Evolutionary conservation across 1,140 invertebrate species (phyloP).

Genomic region (Brachionus rubens): DNA sequence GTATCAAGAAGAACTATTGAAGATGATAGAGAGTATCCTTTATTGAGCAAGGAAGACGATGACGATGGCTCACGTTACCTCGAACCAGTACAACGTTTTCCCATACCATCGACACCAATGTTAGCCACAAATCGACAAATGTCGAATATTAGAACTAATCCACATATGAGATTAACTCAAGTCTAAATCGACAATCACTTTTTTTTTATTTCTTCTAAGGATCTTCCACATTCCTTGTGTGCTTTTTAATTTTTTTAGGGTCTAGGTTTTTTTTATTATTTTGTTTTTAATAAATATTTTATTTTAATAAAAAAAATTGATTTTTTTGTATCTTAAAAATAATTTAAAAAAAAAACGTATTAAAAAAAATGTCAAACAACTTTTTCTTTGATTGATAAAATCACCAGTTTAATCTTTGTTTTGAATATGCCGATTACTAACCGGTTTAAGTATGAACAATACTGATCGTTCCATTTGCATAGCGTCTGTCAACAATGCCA

Average conservation of each 20-base stretch:
- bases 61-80: not conserved
- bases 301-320: not conserved
- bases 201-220: not conserved
- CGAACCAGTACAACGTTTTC: constrained; percentile 28
- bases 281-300: not conserved
- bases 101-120: constrained; percentile 28
- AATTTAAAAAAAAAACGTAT: not conserved
- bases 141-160: constrained; percentile 40
- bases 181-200: not conserved
- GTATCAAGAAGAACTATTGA: not conserved
- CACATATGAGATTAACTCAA: constrained; percentile 40
- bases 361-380: constrained; percentile 37
- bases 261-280: constrained; percentile 19
- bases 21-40: constrained; percentile 6
- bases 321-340: not conserved
- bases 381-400: constrained; percentile 14
- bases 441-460: constrained; percentile 6
- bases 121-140: not conserved
- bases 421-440: not conserved
- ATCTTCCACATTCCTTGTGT: not conserved
- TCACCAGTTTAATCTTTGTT: not conserved
- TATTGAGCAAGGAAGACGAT: constrained; percentile 1
- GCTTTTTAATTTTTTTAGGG: not conserved
- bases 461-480: constrained; percentile 42
- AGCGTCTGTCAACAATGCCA: constrained; percentile 29